Evolutionary conservation across 2,797 vertebrate genomes (phyloP).

Genomic region (Tangara arthus): DNA sequence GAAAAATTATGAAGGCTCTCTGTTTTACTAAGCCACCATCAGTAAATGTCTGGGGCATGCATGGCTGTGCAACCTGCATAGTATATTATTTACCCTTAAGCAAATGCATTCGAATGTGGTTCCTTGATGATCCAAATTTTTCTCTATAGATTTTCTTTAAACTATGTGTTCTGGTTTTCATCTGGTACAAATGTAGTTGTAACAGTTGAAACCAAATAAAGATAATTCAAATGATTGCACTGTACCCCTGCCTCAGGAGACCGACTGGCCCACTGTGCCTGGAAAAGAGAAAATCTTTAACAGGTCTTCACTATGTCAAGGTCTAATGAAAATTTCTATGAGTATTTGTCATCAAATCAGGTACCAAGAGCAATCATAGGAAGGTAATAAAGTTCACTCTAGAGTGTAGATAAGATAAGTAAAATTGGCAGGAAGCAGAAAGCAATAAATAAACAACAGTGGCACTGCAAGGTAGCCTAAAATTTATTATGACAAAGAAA

Average conservation of each 20-base stretch:
- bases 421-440: slow-evolving; percentile 16
- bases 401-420: background rate
- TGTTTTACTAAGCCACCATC: background rate
- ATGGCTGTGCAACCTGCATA: background rate
- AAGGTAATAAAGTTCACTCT: background rate
- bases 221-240: background rate
- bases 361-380: background rate
- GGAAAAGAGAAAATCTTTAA: background rate
- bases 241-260: background rate
- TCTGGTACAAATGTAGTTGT: background rate
- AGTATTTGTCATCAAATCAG: background rate
- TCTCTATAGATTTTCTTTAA: background rate
- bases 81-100: background rate
- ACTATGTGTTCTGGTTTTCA: background rate
- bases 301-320: background rate
- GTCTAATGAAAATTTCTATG: background rate
- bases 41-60: background rate
- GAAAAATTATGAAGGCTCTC: background rate
- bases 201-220: background rate
- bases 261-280: background rate
- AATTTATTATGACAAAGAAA: slow-evolving; percentile 50
- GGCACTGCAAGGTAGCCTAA: slow-evolving; percentile 3
- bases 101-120: background rate
- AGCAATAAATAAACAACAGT: background rate
- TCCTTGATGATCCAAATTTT: background rate